Evolutionary conservation across 2,888 invertebrate species (phyloP), one percentile per base, ranked within the genome.

Genomic region (Rhabditoides inermis): DNA sequence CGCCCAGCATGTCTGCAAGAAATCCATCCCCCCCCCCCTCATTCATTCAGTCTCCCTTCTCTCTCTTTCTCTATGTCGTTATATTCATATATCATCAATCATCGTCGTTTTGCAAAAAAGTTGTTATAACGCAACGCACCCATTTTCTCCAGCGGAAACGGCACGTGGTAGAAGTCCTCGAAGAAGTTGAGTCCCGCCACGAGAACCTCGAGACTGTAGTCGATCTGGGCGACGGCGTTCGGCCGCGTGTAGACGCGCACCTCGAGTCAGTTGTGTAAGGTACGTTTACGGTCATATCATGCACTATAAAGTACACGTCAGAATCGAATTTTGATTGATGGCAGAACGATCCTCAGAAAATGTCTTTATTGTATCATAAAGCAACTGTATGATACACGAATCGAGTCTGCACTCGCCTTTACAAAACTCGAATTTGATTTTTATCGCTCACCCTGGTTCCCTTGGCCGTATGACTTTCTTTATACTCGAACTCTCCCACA

Each of bases 101-200:
- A n/a, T n/a, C n/a, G n/a, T n/a, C 40, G 40, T 10, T 10, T 32
- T 7, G 10, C 7, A 7, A 15, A 15, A 32, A 32, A 32, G 15
- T 10, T 7, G 15, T 32, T 7, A 10, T 32, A n/a, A n/a, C n/a
- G n/a, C n/a, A n/a, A n/a, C 23, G 25, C 27, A 88, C 89, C 90
- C 75, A 90, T 80, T 81, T 94, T 94, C 4, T 88, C 88, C 39
- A 92, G 79, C 0, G 90, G 90, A 79, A 89, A 94, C n/a, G 84
- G 80, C 49, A 88, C 84, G 63, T 84, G 81, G 78, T 90, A 94
- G 75, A 89, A 88, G n/a, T 84, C 79, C 48, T 89, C 86, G 75
- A 88, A 74, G 42, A 39, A 57, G 25, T 65, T 59, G 20, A 58
- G 30, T 32, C 60, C 78, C 55, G 81, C 80, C 0, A 83, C 82